A percentile compares a stretch with the other conserved stretches of the same genome.
These are phyloP conservation scores for Chalcosyrphus nemorum DNA, from an alignment of 2,888 invertebrate genomes.

Conservation along the genomic window DNA sequence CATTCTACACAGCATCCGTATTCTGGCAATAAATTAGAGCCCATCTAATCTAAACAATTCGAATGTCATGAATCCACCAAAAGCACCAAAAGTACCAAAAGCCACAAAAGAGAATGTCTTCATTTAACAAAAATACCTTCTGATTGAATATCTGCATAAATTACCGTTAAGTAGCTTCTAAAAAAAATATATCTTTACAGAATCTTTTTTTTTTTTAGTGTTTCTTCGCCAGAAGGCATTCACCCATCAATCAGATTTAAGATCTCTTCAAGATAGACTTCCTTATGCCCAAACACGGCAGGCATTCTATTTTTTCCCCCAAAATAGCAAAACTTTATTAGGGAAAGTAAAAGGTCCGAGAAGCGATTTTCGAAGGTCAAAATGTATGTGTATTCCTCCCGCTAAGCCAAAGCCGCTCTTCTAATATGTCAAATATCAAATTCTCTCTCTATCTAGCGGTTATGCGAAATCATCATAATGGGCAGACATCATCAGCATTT, in stretches of 20 bases:
- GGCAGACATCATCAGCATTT: slow-evolving; percentile 11
- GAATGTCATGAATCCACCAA: no score
- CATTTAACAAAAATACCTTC: background rate
- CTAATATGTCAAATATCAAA: slow-evolving; percentile 18
- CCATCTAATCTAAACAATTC: no score
- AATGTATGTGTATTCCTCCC: slow-evolving; percentile 4
- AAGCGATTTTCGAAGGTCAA: slow-evolving; percentile 34
- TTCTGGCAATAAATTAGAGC: no score
- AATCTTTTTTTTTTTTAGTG: no score
- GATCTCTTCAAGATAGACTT: background rate
- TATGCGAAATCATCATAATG: slow-evolving; percentile 44
- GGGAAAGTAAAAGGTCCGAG: slow-evolving; percentile 37
- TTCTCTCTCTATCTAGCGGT: no score
- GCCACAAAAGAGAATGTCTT: slow-evolving; percentile 24
- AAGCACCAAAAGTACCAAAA: no score
- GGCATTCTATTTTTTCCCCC: background rate
- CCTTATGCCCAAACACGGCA: background rate
- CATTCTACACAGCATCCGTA: no score
- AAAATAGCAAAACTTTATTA: no score
- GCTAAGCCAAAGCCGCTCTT: background rate
- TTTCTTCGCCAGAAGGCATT: background rate
- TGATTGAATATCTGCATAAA: slow-evolving; percentile 16
- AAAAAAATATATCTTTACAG: background rate
- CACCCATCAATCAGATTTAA: slow-evolving; percentile 12
- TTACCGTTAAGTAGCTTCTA: background rate